Evolutionary conservation across 2,888 invertebrate genomes (phyloP).

Genomic region (Tenthredo livida): DNA sequence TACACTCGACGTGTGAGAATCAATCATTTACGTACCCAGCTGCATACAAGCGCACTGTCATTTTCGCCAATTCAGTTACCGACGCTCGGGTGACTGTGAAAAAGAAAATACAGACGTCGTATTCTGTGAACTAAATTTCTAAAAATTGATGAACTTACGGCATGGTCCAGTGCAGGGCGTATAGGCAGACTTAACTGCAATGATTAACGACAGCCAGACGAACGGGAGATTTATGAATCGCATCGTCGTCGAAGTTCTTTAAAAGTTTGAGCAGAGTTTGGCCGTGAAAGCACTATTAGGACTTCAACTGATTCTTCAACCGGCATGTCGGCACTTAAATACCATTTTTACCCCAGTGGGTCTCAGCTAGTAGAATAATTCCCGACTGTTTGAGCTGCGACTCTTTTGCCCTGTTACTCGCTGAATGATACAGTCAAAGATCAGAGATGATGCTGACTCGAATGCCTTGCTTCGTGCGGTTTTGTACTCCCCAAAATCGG

Average conservation of each 20-base stretch:
- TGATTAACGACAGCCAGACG: neutral
- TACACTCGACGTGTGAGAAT: neutral
- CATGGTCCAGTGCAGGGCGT: neutral
- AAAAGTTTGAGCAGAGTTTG: neutral
- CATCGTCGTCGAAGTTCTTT: neutral
- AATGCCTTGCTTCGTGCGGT: neutral
- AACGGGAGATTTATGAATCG: neutral
- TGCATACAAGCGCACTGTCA: neutral
- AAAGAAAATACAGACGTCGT: neutral
- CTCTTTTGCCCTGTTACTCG: neutral
- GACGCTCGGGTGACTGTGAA: neutral
- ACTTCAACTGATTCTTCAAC: neutral
- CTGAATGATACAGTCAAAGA: neutral
- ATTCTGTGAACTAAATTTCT: neutral
- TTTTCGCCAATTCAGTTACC: too few relatives aligned
- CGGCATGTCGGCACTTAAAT: neutral
- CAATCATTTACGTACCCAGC: neutral
- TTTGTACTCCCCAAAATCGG: neutral
- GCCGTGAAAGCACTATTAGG: neutral
- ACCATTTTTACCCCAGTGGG: neutral
- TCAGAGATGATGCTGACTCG: neutral
- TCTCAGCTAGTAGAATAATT: neutral
- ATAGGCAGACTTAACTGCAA: neutral
- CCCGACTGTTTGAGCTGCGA: neutral
- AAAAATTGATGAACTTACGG: neutral